phyloP scores from a whole-genome alignment of 2,113 vertebrate species.

The Arizona elegans region DNA sequence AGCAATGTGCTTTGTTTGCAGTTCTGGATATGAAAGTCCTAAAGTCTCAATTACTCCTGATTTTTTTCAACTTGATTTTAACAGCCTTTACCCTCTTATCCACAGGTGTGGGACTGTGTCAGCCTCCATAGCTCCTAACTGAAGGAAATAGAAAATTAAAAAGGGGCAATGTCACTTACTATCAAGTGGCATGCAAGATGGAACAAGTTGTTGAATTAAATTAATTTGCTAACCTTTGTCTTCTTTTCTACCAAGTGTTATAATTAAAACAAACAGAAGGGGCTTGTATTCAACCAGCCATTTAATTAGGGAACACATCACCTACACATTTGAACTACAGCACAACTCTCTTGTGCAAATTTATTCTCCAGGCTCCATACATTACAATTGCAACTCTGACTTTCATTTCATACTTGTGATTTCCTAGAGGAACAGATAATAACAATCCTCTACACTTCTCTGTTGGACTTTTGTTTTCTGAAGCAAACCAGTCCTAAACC shows the following conservation, averaged over 20 bases:
- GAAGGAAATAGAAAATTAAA: not conserved
- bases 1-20: not conserved
- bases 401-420: not conserved
- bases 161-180: not conserved
- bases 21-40: not conserved
- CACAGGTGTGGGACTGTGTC: not conserved
- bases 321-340: not conserved
- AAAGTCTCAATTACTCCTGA: not conserved
- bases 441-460: not conserved
- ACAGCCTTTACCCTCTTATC: not conserved
- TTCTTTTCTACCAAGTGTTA: conserved; percentile 3
- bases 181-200: not conserved
- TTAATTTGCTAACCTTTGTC: conserved; percentile 6
- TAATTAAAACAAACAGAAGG: conserved; percentile 19
- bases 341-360: not conserved
- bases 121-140: not conserved
- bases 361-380: not conserved
- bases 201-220: conserved; percentile 8
- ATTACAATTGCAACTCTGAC: not conserved
- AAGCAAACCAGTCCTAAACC: not conserved
- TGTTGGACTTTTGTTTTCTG: not conserved
- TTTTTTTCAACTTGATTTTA: not conserved
- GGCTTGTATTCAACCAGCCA: conserved; percentile 1
- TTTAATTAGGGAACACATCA: conserved; percentile 25
- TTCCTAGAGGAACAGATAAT: not conserved